Evolutionary conservation across 2,113 vertebrate genomes (phyloP), one percentile per base, ranked within the genome.

Genomic region (Leiothrix lutea): DNA sequence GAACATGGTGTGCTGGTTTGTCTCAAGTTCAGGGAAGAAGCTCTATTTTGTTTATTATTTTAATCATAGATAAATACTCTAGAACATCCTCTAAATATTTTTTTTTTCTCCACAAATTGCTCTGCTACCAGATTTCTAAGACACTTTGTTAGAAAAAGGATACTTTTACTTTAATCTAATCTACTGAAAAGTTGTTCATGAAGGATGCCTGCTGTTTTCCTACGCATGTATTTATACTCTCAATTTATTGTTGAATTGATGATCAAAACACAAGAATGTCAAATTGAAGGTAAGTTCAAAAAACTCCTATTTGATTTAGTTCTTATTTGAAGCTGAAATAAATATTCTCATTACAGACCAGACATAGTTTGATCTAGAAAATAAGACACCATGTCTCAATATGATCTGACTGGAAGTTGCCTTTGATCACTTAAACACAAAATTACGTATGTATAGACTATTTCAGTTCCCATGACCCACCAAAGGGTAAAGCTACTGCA

Each of bases 371-470:
- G 62, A 92, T 88, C 81, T 82, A 75, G 62, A 94, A 93, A 86
- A 79, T 53, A 75, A 67, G 62, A 57, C 72, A 86, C 13, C 35
- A 16, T 90, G 66, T 93, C 92, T 94, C 58, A 73, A 24, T 88
- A 82, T 48, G 58, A 82, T 90, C 61, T 93, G 87, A 88, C 66
- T 87, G 66, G 40, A 85, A 95, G 31, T 14, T 80, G 36, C 25
- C 45, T 94, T 97, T 92, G 70, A 96, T 94, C 61, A 69, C 12
- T 82, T 85, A 82, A 91, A 83, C 50, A 78, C 3, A 92, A 81
- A 93, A 74, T 91, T 82, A 60, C 48, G 50, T 6, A 35, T 3
- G 2, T 74, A 57, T 35, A 71, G 29, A 54, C 7, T 83, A 28
- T 72, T 88, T 79, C 70, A 65, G 11, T 22, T 90, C 28, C 17